These are phyloP conservation scores for Chrysocyon brachyurus DNA, from an alignment of 2,797 vertebrate species.

Conservation along the genomic window DNA sequence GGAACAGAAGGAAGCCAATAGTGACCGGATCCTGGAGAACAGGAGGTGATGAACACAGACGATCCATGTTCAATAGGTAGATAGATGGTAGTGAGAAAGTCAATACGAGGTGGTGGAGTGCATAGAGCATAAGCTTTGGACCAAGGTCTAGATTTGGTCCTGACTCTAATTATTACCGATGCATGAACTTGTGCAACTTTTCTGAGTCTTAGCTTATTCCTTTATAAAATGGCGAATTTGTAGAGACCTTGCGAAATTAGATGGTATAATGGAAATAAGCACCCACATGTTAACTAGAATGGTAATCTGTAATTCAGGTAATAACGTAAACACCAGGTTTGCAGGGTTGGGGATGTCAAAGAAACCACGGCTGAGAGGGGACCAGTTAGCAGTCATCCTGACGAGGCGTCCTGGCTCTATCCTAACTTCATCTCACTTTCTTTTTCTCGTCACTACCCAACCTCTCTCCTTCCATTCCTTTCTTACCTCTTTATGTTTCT, in stretches of 20 bases:
- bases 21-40: background rate
- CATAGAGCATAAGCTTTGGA: background rate
- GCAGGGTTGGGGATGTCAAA: accelerated
- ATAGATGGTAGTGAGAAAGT: accelerated
- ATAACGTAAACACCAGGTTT: background rate
- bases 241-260: background rate
- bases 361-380: background rate
- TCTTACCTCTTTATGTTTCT: background rate
- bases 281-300: background rate
- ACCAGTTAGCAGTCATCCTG: accelerated
- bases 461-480: background rate
- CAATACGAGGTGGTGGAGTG: accelerated
- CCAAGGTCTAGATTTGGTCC: too few relatives aligned
- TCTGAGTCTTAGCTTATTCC: background rate
- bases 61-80: accelerated
- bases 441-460: background rate
- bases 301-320: background rate
- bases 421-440: background rate
- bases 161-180: background rate
- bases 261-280: background rate
- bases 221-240: background rate
- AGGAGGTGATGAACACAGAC: background rate
- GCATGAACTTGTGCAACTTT: background rate
- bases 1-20: background rate
- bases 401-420: accelerated